Conservation (phyloP, 2,113 vertebrate species). For the Coreoperca whiteheadi region DNA sequence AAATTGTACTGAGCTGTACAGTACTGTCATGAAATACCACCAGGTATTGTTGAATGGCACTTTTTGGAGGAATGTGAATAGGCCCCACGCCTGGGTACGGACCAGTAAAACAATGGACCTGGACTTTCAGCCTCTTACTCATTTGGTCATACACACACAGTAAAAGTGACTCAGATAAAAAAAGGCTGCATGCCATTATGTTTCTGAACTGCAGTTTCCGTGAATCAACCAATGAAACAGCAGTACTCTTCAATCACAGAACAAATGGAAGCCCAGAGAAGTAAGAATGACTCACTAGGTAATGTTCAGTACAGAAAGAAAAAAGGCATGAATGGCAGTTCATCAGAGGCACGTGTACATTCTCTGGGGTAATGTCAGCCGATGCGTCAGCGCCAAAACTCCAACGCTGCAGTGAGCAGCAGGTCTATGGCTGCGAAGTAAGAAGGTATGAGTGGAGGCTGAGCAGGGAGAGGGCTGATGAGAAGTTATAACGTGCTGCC, state of each 20-base stretch:
- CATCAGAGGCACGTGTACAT: slow-evolving; percentile 1
- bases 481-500: slow-evolving; percentile 12
- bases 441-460: not conserved
- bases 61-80: not conserved
- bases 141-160: not conserved
- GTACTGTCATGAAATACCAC: not conserved
- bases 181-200: not conserved
- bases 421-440: not conserved
- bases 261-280: not conserved
- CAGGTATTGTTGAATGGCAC: not conserved
- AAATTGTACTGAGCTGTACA: not conserved
- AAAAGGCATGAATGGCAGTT: slow-evolving; percentile 6
- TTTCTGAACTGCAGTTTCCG: not conserved
- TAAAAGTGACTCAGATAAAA: slow-evolving; percentile 21
- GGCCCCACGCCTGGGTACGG: not conserved
- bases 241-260: not conserved
- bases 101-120: not conserved
- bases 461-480: not conserved
- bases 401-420: not conserved
- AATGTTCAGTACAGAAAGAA: slow-evolving; percentile 23
- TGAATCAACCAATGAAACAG: slow-evolving; percentile 18
- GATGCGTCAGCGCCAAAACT: not conserved
- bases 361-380: not conserved
- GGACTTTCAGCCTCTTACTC: slow-evolving; percentile 20
- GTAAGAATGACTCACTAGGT: slow-evolving; percentile 27